Base-by-base conservation (phyloP, 2,888 invertebrate genomes). In the Theristus sp. region DNA sequence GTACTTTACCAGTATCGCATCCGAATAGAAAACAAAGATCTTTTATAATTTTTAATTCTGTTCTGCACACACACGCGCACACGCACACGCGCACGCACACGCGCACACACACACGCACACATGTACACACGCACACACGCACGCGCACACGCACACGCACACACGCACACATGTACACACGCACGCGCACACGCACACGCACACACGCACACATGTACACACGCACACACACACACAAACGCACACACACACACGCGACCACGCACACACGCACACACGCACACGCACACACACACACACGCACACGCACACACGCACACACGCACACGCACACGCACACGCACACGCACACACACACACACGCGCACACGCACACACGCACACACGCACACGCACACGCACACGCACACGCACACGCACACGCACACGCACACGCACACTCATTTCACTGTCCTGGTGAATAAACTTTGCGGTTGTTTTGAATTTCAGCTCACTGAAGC, bases 201-300 rank as follows among this genome's bases (percentile, higher is more conserved):
- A 57, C 57, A 30, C 57, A 27, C 57, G 13, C 57, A 57, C 57
- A 20, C 57, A 57, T 31, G 13, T 31, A 27, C 57, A 30, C 57
- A 57, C 57, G 13, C 57, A 57, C 57, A 30, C 57, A 27, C 57
- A 30, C 57, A 57, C 57, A 20, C 57, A 57, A 29, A 30, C 57
- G n/a, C 57, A 30, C 57, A 57, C 57, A 20, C 57, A 57, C 57
- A 30, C 57, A 27, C 57, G 6, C 49, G n/a, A 10, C 13, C 49
- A 56, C 56, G 6, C 56, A 56, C 56, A 22, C 56, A 56, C 56
- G 6, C 56, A 56, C 56, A 22, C 56, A 56, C 56, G 6, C 56
- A 56, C 56, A 22, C 56, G 25, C 56, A 22, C 56, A 56, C 56
- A 22, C 56, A 56, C 56, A 22, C 56, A 56, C 56, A 30, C 56